Base-by-base conservation (phyloP, 2,113 vertebrate species). In the Forbesichthys papilliferus region DNA sequence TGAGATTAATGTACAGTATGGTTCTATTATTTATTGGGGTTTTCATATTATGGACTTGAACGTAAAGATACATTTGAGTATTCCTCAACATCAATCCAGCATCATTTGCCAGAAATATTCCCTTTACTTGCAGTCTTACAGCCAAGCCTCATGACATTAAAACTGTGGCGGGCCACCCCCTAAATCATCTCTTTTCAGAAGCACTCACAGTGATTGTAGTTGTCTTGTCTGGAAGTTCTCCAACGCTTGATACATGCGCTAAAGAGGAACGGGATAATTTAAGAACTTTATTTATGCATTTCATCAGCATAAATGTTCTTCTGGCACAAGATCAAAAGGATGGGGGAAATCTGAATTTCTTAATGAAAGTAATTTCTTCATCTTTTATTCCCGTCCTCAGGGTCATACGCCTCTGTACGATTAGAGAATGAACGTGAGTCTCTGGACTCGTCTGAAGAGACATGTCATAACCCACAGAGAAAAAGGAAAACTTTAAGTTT, bases 241-340 rank as follows among this genome's bases (percentile, higher is more conserved):
- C 91, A 93, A 84, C 86, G 90, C 84, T 27, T 78, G 77, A 85
- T 88, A 82, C 85, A 80, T 75, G 84, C 86, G 74, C 84, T 82
- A 89, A 89, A 93, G 86, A 88, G 89, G 81, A 85, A 69, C 78
- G 80, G 87, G 90, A 92, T 91, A 89, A 93, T 91, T 92, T 90
- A 91, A 83, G 90, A 92, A 93, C 90, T 92, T 92, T 92, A 93
- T 93, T 93, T 92, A 90, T 93, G 90, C 90, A 91, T 93, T 93
- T 93, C 91, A 93, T 93, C 93, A 93, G 91, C 92, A 93, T 92
- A 93, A 93, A 92, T 93, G 93, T 93, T 92, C 91, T 92, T 92
- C 90, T 93, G 91, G 93, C 93, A 82, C 80, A 77, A 91, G 91
- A 93, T 93, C 92, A 93, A 93, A 93, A 92, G 93, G 87, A 91